Conservation (phyloP, 2,797 vertebrate genomes). For the Anas acuta region DNA sequence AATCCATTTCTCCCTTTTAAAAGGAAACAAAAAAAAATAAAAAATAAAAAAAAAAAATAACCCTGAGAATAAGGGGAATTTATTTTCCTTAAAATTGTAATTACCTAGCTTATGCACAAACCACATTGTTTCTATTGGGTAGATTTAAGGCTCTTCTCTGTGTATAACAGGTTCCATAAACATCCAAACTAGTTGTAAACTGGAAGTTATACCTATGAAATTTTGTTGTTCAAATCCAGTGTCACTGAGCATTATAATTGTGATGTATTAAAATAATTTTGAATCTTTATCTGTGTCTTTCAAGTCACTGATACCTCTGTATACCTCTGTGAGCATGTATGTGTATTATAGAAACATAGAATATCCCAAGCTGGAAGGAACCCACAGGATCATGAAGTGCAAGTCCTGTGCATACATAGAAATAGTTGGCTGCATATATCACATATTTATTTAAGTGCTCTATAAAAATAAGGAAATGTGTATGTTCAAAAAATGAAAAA, state of each 20-base stretch:
- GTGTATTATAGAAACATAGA: background rate
- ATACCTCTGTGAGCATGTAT: background rate
- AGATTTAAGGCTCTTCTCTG: background rate
- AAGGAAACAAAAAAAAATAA: background rate
- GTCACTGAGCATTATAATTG: background rate
- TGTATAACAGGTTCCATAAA: background rate
- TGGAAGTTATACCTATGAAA: background rate
- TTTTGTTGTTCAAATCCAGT: background rate
- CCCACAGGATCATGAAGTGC: background rate
- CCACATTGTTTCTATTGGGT: rapidly evolving
- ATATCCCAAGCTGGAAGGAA: background rate
- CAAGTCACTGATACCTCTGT: background rate
- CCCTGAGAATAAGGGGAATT: background rate
- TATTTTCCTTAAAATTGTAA: background rate
- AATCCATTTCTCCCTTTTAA: background rate
- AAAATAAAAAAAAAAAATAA: background rate
- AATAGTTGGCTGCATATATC: background rate
- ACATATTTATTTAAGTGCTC: background rate
- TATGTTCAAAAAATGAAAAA: background rate
- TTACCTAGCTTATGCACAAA: background rate
- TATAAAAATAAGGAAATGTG: background rate
- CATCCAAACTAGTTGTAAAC: background rate
- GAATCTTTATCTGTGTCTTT: background rate
- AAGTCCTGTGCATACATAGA: background rate
- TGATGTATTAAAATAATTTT: background rate